Evolutionary conservation across 2,797 vertebrate genomes (phyloP).

Genomic region (Lepilemur ruficaudatus): DNA sequence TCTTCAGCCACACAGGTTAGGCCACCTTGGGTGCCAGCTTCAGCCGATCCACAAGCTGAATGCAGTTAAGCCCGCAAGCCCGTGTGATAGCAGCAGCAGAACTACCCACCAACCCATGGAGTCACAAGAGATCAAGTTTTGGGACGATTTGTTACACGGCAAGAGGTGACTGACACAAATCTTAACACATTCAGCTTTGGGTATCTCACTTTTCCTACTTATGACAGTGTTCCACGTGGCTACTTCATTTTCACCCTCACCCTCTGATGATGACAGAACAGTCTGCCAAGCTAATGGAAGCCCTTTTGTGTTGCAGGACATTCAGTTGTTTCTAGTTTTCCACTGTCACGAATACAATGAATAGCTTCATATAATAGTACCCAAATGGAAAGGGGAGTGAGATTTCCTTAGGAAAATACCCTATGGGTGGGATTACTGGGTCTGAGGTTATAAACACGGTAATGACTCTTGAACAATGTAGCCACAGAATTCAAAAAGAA

Average conservation of each 20-base stretch:
- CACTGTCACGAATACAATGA: constrained; percentile 35
- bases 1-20: background rate
- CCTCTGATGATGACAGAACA: background rate
- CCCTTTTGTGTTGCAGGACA: background rate
- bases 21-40: background rate
- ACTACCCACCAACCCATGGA: background rate
- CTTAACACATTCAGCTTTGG: background rate
- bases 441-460: constrained; percentile 8
- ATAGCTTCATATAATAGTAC: background rate
- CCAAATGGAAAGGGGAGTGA: background rate
- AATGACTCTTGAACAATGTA: background rate
- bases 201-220: background rate
- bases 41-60: background rate
- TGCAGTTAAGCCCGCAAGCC: background rate
- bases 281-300: background rate
- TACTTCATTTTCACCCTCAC: background rate
- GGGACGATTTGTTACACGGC: background rate
- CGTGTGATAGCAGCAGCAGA: background rate
- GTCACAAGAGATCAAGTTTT: background rate
- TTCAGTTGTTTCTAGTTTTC: constrained; percentile 49
- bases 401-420: constrained; percentile 63
- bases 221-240: fast-evolving
- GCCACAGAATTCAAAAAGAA: constrained; percentile 17
- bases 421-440: background rate
- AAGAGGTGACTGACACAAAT: background rate